These are phyloP conservation scores for Agrypnus murinus DNA, from an alignment of 2,888 invertebrate genomes.

Conservation along the genomic window DNA sequence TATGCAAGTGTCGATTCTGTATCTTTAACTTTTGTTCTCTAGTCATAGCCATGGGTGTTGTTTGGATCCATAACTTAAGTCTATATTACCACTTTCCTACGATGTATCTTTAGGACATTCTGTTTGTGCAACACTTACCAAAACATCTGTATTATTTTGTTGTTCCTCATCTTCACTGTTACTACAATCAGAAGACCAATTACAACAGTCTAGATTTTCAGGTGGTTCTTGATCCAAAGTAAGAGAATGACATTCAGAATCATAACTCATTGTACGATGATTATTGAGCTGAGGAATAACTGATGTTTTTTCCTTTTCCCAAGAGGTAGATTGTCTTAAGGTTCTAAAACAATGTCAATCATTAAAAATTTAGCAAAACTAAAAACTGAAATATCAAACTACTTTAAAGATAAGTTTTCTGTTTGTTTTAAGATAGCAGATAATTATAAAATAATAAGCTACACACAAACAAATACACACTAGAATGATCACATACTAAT, in stretches of 20 bases:
- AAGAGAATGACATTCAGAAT: conserved; percentile 65
- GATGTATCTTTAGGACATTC: too few species aligned
- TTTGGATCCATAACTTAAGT: not conserved
- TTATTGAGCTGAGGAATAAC: conserved; percentile 59
- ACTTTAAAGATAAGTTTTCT: too few species aligned
- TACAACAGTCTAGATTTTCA: conserved; percentile 81
- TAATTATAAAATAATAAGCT: too few species aligned
- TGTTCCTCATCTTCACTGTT: conserved; percentile 91
- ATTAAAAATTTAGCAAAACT: not conserved
- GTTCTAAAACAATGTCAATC: conserved; percentile 72
- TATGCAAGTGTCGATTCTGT: too few species aligned
- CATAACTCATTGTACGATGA: conserved; percentile 67
- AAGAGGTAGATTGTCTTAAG: conserved; percentile 85
- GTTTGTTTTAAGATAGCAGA: too few species aligned
- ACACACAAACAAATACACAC: too few species aligned
- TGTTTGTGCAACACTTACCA: conserved; percentile 25
- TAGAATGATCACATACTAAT: too few species aligned
- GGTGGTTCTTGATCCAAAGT: conserved; percentile 62
- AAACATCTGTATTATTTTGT: conserved; percentile 49
- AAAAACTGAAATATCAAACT: too few species aligned
- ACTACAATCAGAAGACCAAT: conserved; percentile 94
- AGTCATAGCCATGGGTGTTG: too few species aligned
- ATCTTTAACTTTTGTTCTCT: too few species aligned
- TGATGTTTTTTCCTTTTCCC: conserved; percentile 75
- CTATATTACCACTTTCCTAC: not conserved